Evolutionary conservation across 2,888 invertebrate species (phyloP), one percentile per base, ranked within the genome.

Genomic region (Nomada flava): DNA sequence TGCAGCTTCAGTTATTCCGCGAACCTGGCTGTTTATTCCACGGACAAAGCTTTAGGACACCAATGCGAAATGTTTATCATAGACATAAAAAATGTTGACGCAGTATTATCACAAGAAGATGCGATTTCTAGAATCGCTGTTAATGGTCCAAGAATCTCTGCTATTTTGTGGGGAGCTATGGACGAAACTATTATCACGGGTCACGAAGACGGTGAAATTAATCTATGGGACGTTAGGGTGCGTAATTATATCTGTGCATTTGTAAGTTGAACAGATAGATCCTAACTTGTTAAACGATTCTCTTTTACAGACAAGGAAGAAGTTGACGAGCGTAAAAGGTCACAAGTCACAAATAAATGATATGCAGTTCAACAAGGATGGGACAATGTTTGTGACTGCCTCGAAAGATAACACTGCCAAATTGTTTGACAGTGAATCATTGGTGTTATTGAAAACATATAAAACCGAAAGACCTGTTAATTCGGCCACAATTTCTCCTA

Each of bases 381-480:
- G 97, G 29, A 98, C 98, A 15, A 98, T 99, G 98, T 97, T 99
- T 92, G 97, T 99, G 52, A 98, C 99, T 0, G 98, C 99, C 2
- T 99, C 98, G 0, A 99, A 98, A 92, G 99, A 99, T 94, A 96
- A 97, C 90, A 98, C 99, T 0, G 98, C 99, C 0, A 99, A 98
- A 94, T 94, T 99, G 13, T 99, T 98, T 93, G 99, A 99, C 93
- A 96, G 97, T 0, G 97, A 97, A 84, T 96, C 97, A 18, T 94
- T 99, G 78, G 96, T 98, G 93, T 95, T 97, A 59, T 94, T 99
- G 84, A 99, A 99, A 94, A 98, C 98, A 9, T 99, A 98, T 95
- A 98, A 98, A 94, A 99, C 99, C 0, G 99, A 99, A 92, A 95
- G 99, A 85, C 99, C 99, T 0, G 98, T 99, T 0, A 99, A 99